Conservation (phyloP, 2,113 vertebrate genomes). For the Rafetus swinhoei region DNA sequence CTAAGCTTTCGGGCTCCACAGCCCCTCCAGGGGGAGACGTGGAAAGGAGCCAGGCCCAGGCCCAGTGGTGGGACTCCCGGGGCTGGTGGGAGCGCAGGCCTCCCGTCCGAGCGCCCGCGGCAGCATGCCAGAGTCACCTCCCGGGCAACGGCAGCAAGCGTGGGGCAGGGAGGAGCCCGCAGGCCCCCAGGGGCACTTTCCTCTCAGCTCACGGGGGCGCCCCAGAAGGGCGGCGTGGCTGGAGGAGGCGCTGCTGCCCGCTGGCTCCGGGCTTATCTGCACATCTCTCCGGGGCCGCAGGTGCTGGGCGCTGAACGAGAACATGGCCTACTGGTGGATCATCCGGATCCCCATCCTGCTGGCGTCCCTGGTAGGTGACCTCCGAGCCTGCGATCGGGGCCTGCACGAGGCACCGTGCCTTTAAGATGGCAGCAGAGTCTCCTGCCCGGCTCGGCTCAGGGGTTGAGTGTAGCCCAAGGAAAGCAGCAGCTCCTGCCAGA, state of each 20-base stretch:
- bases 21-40: neutral
- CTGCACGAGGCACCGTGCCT: accelerated
- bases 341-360: constrained; percentile 87
- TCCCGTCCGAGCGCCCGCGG: neutral
- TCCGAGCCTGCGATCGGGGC: neutral
- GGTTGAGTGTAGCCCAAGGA: neutral
- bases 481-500: neutral
- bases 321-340: constrained; percentile 91
- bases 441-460: neutral
- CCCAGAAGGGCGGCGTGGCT: neutral
- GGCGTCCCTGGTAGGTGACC: constrained; percentile 78
- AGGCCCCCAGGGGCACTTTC: neutral
- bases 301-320: constrained; percentile 87
- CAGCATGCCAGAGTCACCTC: neutral
- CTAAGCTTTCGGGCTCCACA: neutral
- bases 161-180: neutral
- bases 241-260: neutral
- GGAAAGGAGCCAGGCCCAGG: neutral
- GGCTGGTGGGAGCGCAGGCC: neutral
- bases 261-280: neutral
- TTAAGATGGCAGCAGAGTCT: neutral
- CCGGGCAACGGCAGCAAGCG: neutral
- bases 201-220: accelerated
- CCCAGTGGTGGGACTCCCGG: neutral
- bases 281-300: constrained; percentile 51